Evolutionary conservation across 2,113 vertebrate species (phyloP), one percentile per base, ranked within the genome.

Genomic region (Hippocampus guttulatus): DNA sequence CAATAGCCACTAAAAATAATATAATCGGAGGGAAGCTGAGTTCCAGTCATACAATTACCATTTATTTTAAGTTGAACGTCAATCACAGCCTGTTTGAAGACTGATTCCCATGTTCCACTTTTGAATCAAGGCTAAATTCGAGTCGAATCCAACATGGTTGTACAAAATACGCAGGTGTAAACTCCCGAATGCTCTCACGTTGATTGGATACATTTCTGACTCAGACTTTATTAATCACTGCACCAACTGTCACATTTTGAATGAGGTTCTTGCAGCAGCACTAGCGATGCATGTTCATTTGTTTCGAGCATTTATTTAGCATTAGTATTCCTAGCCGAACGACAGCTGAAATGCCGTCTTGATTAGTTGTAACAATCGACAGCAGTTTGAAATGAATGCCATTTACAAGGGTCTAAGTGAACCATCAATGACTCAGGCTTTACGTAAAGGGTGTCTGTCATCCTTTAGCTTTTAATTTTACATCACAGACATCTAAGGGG

Each of bases 1-100:
- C 67, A 64, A 78, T 83, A 54, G 21, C 51, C 9, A 10, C 20
- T 23, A 57, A 57, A 55, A 23, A 57, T n/a, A 54, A 54, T n/a
- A 21, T n/a, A 54, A n/a, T 16, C n/a, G 21, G 18, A 21, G 16
- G 20, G n/a, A 57, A 57, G 54, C 23, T 5, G 23, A 57, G n/a
- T 21, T 57, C 54, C 10, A 25, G 54, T 57, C 23, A 25, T 25
- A 25, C 54, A 25, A 57, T 23, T 25, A 54, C 20, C 21, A 54
- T 10, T n/a, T 21, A 21, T 54, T 54, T 54, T 8, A 21, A 25
- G 11, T 23, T 25, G n/a, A 25, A 3, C 23, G 3, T 14, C 54
- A 57, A 25, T 25, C 51, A 57, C 21, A 25, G n/a, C 23, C 54
- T 25, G 23, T 57, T 57, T 57, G 25, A 21, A 23, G n/a, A 45